These are phyloP conservation scores for Beaufortia kweichowensis DNA, from an alignment of 2,113 vertebrate species.

Conservation along the genomic window DNA sequence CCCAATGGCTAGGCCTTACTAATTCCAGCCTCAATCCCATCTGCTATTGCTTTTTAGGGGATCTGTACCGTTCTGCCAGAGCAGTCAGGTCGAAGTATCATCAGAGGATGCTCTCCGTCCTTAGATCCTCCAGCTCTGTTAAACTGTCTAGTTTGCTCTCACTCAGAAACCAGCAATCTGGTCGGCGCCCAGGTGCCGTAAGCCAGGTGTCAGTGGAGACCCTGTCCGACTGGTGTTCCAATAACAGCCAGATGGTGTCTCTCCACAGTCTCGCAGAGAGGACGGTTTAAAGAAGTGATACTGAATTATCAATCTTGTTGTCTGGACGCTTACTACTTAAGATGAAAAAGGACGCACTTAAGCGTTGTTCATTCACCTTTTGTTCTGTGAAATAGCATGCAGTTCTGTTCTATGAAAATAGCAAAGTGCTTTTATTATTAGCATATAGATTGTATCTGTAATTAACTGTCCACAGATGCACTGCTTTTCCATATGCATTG, in stretches of 20 bases:
- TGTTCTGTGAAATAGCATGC: background rate
- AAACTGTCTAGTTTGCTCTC: slow-evolving; percentile 51
- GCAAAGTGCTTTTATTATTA: slow-evolving; percentile 8
- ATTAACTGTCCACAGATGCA: background rate
- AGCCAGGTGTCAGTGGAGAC: slow-evolving; percentile 50
- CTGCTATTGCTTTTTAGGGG: slow-evolving; percentile 90
- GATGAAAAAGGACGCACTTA: background rate
- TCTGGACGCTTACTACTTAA: background rate
- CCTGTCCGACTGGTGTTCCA: slow-evolving; percentile 57
- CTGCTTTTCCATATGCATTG: background rate
- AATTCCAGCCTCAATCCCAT: slow-evolving; percentile 94
- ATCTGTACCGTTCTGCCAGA: slow-evolving; percentile 82
- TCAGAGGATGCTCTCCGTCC: slow-evolving; percentile 79
- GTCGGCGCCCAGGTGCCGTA: slow-evolving; percentile 10
- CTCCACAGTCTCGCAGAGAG: slow-evolving; percentile 51
- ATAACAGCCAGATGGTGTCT: slow-evolving; percentile 54
- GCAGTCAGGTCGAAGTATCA: slow-evolving; percentile 84
- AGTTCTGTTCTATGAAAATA: background rate
- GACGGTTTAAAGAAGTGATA: slow-evolving; percentile 29
- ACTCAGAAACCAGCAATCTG: slow-evolving; percentile 41
- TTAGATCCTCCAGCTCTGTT: slow-evolving; percentile 70
- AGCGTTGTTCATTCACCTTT: background rate
- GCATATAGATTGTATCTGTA: background rate
- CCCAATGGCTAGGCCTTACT: slow-evolving; percentile 89
- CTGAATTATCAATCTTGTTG: slow-evolving; percentile 51